Conservation (phyloP, 2,797 vertebrate species). For the Sarcophilus harrisii region DNA sequence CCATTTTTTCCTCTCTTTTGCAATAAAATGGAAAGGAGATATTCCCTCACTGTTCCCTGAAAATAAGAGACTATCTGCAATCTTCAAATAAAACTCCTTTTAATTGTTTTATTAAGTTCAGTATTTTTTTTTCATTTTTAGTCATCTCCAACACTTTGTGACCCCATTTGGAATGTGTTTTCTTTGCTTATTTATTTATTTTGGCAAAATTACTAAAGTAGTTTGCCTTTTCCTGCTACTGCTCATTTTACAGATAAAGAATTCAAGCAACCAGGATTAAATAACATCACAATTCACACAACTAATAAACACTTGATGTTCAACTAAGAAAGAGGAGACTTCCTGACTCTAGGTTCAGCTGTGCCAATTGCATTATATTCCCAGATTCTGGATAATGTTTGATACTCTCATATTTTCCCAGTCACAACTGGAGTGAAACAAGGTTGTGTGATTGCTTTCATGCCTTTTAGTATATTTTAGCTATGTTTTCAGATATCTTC, state of each 20-base stretch:
- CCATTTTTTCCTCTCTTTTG: conserved; percentile 1
- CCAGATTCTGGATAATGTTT: too few species aligned
- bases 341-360: neutral
- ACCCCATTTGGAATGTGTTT: neutral
- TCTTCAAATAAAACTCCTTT: neutral
- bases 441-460: too few species aligned
- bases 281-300: neutral
- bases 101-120: neutral
- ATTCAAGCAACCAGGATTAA: neutral
- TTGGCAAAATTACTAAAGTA: neutral
- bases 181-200: neutral
- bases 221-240: neutral
- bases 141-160: neutral
- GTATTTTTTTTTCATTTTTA: neutral
- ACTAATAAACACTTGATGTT: neutral
- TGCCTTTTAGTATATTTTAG: too few species aligned
- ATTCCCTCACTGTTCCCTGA: neutral
- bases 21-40: neutral
- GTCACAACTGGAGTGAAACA: too few species aligned
- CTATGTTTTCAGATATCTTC: too few species aligned
- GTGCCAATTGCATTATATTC: neutral
- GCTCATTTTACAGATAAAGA: neutral
- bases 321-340: neutral
- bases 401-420: too few species aligned
- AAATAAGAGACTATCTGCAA: neutral